phyloP scores from a whole-genome alignment of 2,888 invertebrate genomes.

The Odontomyia ornata region DNA sequence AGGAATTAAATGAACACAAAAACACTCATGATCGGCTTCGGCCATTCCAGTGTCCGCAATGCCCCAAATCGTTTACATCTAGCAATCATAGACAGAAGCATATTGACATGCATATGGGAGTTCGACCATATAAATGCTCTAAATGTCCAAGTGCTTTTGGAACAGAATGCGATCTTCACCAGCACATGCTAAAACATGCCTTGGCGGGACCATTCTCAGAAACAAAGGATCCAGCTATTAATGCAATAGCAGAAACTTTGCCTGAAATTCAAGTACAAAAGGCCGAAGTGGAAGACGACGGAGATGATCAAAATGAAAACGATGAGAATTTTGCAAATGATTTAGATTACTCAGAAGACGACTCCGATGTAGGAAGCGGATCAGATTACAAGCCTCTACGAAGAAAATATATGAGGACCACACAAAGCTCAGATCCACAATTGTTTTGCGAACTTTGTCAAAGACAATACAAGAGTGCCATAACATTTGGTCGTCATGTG shows the following conservation, averaged over 20 bases:
- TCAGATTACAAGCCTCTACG: not conserved
- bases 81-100: constrained; percentile 32
- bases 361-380: not conserved
- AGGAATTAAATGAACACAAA: constrained; percentile 4
- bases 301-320: not conserved
- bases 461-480: constrained; percentile 23
- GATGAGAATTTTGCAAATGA: not conserved
- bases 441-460: constrained; percentile 16
- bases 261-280: no score
- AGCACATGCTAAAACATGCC: constrained; percentile 43
- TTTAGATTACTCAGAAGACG: not conserved
- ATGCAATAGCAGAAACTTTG: no score
- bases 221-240: no score
- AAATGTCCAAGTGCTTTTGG: constrained; percentile 19
- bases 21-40: constrained; percentile 12
- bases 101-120: constrained; percentile 37
- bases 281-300: no score
- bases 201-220: constrained; percentile 50
- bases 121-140: constrained; percentile 19
- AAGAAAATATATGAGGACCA: not conserved
- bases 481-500: constrained; percentile 1
- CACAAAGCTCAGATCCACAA: not conserved
- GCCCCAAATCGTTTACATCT: constrained; percentile 44
- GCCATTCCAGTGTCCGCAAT: constrained; percentile 45
- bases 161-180: constrained; percentile 12